phyloP scores from a whole-genome alignment of 2,888 invertebrate species.

The Parnassius mnemosyne region DNA sequence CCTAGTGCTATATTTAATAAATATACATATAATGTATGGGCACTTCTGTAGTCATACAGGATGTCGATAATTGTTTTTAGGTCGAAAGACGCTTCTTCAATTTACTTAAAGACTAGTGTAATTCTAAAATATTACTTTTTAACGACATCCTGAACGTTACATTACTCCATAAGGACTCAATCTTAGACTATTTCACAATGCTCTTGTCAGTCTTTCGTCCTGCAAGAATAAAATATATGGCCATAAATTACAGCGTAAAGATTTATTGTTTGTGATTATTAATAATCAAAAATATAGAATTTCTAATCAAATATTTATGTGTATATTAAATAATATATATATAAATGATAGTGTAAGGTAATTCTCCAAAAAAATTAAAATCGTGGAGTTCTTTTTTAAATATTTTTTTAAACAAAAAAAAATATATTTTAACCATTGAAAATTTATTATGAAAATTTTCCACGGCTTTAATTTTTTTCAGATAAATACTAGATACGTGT shows the following conservation, averaged over 20 bases:
- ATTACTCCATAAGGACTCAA: constrained; percentile 46
- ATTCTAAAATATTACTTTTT: constrained; percentile 37
- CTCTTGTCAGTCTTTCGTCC: constrained; percentile 69
- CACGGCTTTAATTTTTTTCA: too few relatives aligned
- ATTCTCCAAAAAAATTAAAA: too few relatives aligned
- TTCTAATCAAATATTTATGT: constrained; percentile 12
- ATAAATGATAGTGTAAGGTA: too few relatives aligned
- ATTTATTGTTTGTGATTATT: not conserved
- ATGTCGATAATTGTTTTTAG: constrained; percentile 51
- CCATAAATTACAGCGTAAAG: not conserved
- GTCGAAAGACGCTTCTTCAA: not conserved
- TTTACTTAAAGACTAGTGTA: not conserved
- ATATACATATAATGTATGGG: constrained; percentile 64
- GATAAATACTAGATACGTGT: too few relatives aligned
- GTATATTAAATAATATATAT: not conserved
- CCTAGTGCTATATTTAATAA: constrained; percentile 69
- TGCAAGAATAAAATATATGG: constrained; percentile 38
- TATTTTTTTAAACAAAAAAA: too few relatives aligned
- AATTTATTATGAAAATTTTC: too few relatives aligned
- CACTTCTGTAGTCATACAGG: constrained; percentile 58
- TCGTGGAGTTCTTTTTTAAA: too few relatives aligned
- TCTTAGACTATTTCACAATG: constrained; percentile 49
- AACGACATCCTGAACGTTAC: constrained; percentile 50
- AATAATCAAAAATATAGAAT: not conserved
- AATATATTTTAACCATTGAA: too few relatives aligned